Evolutionary conservation across 2,113 vertebrate genomes (phyloP), one percentile per base, ranked within the genome.

Genomic region (Podarcis cretensis): DNA sequence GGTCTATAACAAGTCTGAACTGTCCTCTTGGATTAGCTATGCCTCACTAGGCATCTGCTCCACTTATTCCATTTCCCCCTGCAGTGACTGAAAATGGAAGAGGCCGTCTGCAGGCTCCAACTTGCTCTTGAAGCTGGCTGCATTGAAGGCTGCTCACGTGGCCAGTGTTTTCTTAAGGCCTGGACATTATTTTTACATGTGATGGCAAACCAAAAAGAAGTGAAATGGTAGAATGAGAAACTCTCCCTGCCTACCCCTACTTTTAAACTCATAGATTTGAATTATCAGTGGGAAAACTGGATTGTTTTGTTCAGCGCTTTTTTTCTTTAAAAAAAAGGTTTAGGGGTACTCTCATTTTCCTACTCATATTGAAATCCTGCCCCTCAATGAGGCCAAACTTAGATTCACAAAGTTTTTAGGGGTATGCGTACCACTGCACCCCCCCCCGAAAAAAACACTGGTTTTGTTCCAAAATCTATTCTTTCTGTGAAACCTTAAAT

Each of bases 1-100:
- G 96, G 95, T 98, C 97, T 97, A 95, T 98, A 98, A 98, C 98
- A 98, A 98, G 97, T 97, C 97, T 96, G 96, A 98, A 94, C 97
- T 98, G 98, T 99, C 98, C 97, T 98, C 96, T 98, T 88, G 80
- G 96, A 98, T 99, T 99, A 98, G 96, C 92, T 95, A 97, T 96
- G 97, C 97, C 96, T 96, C 96, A 96, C 92, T 96, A 93, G 81
- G 68, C 66, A 5, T 76, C 90, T 92, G 32, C 91, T 96, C 93
- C 81, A 93, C 89, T 66, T 93, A 93, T 95, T 95, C 85, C 88
- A 92, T 92, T 96, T 95, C 94, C 90, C 94, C 90, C 94, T 91
- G 95, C 90, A 92, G 95, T 93, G 20, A 78, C 91, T 95, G 94
- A 89, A 96, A 96, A 95, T 94, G 92, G 92, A 96, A 94, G 94